phyloP scores from a whole-genome alignment of 2,797 vertebrate genomes.

The Lepus townsendii region DNA sequence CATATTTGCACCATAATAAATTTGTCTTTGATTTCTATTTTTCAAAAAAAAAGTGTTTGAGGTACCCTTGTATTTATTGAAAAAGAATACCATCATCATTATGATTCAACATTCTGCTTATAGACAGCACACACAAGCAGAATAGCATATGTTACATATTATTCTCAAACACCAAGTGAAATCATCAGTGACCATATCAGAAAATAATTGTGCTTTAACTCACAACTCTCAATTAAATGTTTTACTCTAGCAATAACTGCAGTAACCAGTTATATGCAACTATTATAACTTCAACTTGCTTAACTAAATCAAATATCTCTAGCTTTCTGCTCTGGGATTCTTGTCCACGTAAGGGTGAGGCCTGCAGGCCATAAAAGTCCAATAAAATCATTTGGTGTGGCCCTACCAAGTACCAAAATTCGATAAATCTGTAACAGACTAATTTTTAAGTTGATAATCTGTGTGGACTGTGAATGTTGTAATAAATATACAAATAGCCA shows the following conservation, averaged over 20 bases:
- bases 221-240: neutral
- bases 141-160: neutral
- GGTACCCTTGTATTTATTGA: neutral
- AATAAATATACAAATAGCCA: too few species aligned
- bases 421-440: too few species aligned
- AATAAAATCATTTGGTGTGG: too few species aligned
- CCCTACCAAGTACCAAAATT: too few species aligned
- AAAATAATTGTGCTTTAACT: fast-evolving
- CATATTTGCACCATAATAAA: too few species aligned
- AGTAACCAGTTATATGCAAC: neutral
- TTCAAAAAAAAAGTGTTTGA: too few species aligned
- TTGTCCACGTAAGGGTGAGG: neutral
- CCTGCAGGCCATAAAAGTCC: too few species aligned
- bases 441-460: too few species aligned
- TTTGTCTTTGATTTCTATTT: too few species aligned
- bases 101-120: neutral
- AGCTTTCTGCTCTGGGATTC: neutral
- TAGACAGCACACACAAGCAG: neutral
- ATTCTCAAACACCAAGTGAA: neutral
- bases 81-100: neutral
- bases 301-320: neutral
- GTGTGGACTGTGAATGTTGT: too few species aligned
- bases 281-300: neutral
- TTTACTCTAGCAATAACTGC: neutral
- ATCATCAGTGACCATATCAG: neutral